Percentiles rank a stretch among this genome's conserved stretches.
These are phyloP conservation scores for Himalopsyche kuldschensis DNA, from an alignment of 2,888 invertebrate species.

Conservation along the genomic window DNA sequence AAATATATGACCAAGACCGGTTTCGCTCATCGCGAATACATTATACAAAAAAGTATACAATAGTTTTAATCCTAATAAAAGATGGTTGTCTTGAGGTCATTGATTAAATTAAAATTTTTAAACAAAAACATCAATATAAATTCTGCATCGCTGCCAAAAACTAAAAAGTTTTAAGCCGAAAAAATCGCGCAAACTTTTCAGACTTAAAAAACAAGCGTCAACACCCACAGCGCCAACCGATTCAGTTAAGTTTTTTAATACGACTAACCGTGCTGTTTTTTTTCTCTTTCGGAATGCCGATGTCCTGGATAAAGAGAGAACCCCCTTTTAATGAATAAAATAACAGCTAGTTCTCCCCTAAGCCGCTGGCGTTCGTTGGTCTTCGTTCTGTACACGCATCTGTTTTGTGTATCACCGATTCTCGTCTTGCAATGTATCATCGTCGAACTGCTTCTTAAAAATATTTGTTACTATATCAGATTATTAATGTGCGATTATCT, in stretches of 20 bases:
- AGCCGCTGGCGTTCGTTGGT: constrained; percentile 4
- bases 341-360: constrained; percentile 32
- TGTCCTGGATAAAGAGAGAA: constrained; percentile 24
- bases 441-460: not conserved
- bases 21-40: no score
- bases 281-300: constrained; percentile 13
- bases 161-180: not conserved
- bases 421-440: not conserved
- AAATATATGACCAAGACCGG: no score
- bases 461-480: not conserved
- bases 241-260: not conserved
- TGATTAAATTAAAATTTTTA: no score
- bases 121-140: no score
- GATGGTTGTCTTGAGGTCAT: no score
- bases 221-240: not conserved
- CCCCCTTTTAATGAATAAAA: constrained; percentile 39
- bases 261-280: constrained; percentile 8
- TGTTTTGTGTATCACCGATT: constrained; percentile 3
- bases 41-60: no score
- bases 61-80: no score
- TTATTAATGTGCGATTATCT: no score
- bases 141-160: no score
- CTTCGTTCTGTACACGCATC: not conserved
- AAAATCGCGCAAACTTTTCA: not conserved
- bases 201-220: not conserved